Percentiles rank a stretch among this genome's conserved stretches.
Evolutionary conservation across 2,113 vertebrate genomes (phyloP).

Genomic region (Thamnophis sirtalis): DNA sequence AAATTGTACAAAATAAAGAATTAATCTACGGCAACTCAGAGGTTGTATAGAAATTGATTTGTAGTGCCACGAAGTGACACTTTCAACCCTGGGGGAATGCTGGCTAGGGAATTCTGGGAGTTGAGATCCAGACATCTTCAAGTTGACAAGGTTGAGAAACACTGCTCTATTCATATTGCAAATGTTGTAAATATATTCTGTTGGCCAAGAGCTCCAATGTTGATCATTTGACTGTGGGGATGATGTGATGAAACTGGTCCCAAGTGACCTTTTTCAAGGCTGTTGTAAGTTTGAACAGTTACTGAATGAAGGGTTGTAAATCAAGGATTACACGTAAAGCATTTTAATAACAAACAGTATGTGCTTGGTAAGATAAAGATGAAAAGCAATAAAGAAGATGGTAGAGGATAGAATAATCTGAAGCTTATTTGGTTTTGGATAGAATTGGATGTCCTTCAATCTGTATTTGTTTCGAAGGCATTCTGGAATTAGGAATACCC

Average conservation of each 20-base stretch:
- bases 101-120: too few relatives aligned
- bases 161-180: too few relatives aligned
- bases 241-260: not conserved
- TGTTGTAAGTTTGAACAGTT: too few relatives aligned
- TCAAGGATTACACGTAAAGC: not conserved
- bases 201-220: not conserved
- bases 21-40: not conserved
- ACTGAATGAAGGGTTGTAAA: not conserved
- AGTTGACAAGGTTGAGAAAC: too few relatives aligned
- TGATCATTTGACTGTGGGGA: not conserved
- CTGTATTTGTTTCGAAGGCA: not conserved
- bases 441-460: not conserved
- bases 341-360: not conserved
- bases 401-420: not conserved
- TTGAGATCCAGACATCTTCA: too few relatives aligned
- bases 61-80: not conserved
- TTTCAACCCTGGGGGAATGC: too few relatives aligned
- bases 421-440: not conserved
- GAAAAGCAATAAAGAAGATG: not conserved
- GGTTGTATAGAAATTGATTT: not conserved
- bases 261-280: not conserved
- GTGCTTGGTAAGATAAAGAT: not conserved
- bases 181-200: not conserved
- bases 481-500: not conserved
- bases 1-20: not conserved